A percentile compares a stretch with the other conserved stretches of the same genome.
Evolutionary conservation across 2,113 vertebrate species (phyloP).

Genomic region (Furnarius figulus): DNA sequence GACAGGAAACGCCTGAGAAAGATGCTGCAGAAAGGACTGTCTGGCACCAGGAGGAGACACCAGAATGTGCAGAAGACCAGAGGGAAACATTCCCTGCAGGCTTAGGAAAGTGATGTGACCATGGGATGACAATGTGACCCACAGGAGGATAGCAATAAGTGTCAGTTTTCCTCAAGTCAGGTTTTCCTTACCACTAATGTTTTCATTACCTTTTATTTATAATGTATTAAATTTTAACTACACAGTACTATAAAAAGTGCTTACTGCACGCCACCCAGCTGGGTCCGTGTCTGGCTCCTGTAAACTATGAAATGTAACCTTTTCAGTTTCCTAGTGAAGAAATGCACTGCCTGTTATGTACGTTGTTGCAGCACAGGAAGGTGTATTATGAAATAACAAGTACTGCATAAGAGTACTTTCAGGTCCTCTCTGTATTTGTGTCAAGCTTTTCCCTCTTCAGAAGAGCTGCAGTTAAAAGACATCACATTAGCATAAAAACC

Average conservation of each 20-base stretch:
- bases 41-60: conserved; percentile 58
- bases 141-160: not conserved
- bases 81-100: not conserved
- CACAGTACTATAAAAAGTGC: not conserved
- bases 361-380: not conserved
- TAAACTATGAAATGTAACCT: not conserved
- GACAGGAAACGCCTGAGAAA: conserved; percentile 7
- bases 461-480: conserved; percentile 15
- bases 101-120: not conserved
- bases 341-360: not conserved
- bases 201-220: conserved; percentile 6
- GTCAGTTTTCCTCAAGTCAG: not conserved
- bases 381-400: conserved; percentile 15
- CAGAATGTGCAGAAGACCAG: conserved; percentile 31
- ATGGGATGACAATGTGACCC: not conserved
- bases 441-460: conserved; percentile 5
- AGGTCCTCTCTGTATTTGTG: not conserved
- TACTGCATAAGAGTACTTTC: conserved; percentile 11
- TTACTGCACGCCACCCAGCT: not conserved
- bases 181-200: not conserved
- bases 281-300: not conserved
- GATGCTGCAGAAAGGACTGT: conserved; percentile 48
- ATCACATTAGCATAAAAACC: not conserved
- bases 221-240: conserved; percentile 15
- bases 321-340: not conserved